phyloP scores from a whole-genome alignment of 1,140 invertebrate genomes.

The Solenopsis fugax region DNA sequence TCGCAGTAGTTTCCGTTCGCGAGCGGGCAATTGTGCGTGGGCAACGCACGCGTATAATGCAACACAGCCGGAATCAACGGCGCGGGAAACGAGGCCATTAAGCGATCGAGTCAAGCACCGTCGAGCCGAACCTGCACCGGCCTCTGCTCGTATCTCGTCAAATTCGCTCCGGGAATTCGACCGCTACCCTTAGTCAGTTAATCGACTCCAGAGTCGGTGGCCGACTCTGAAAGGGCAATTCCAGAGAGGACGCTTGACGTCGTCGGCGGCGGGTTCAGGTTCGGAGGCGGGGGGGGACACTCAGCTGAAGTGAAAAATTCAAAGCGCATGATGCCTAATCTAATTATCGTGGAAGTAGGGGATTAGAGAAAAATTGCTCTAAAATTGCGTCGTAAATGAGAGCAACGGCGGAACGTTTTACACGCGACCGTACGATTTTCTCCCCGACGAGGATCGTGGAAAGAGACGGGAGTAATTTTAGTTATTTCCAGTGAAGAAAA shows the following conservation, averaged over 20 bases:
- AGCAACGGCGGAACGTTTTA: not conserved
- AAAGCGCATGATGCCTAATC: not conserved
- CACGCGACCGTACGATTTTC: not conserved
- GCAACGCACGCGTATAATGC: constrained; percentile 37
- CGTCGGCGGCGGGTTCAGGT: not conserved
- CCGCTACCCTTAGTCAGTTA: constrained; percentile 32
- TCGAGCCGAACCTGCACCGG: constrained; percentile 74
- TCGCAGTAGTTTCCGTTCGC: constrained; percentile 20
- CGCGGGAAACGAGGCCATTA: constrained; percentile 83
- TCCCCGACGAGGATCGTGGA: not conserved
- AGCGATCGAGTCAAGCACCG: constrained; percentile 78
- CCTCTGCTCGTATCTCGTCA: constrained; percentile 65
- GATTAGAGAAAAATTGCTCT: not conserved
- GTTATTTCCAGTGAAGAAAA: constrained; percentile 7
- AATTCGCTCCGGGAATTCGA: constrained; percentile 61
- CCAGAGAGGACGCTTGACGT: constrained; percentile 13
- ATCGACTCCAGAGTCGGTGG: not conserved
- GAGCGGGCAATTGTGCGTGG: constrained; percentile 48
- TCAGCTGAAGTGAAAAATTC: constrained; percentile 2
- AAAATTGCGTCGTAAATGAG: not conserved
- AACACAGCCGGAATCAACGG: constrained; percentile 75
- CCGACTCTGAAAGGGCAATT: not conserved
- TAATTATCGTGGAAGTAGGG: constrained; percentile 10
- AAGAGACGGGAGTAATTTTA: constrained; percentile 1
- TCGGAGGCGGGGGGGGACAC: not conserved